A percentile compares a stretch with the other conserved stretches of the same genome.
Evolutionary conservation across 1,140 invertebrate genomes (phyloP).

Genomic region (Euura lappo): DNA sequence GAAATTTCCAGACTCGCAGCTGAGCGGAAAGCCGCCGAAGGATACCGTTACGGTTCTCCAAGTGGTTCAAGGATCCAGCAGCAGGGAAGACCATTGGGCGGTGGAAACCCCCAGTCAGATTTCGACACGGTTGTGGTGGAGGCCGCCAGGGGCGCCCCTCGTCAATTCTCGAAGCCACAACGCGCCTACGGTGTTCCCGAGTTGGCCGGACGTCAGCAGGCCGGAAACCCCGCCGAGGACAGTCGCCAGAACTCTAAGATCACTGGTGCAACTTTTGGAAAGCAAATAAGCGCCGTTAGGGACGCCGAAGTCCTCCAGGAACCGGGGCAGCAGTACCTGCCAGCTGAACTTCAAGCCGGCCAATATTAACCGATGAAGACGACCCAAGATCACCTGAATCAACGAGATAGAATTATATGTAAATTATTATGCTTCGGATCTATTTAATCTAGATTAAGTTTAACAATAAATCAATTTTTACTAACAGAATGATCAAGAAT

Average conservation of each 20-base stretch:
- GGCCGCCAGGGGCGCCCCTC: not conserved
- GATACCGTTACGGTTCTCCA: not conserved
- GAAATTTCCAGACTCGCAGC: conserved; percentile 1
- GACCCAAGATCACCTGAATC: too few relatives aligned
- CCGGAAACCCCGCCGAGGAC: not conserved
- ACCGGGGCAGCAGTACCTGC: not conserved
- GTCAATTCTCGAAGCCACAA: too few relatives aligned
- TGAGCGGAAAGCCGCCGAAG: not conserved
- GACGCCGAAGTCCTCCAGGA: not conserved
- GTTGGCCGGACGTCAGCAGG: not conserved
- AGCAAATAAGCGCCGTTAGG: not conserved
- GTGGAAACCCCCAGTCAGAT: not conserved
- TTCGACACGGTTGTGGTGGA: not conserved
- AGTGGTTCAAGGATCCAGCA: not conserved
- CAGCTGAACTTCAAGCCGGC: not conserved
- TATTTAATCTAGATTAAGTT: too few relatives aligned
- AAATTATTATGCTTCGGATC: too few relatives aligned
- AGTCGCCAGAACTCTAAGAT: not conserved
- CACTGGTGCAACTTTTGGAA: not conserved
- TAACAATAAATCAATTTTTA: too few relatives aligned
- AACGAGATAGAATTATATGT: too few relatives aligned
- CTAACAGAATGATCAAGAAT: too few relatives aligned
- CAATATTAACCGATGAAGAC: not conserved
- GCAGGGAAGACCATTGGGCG: not conserved
- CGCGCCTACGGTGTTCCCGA: not conserved